Evolutionary conservation across 2,888 invertebrate genomes (phyloP), one percentile per base, ranked within the genome.

Genomic region (Scaptomyza parva): DNA sequence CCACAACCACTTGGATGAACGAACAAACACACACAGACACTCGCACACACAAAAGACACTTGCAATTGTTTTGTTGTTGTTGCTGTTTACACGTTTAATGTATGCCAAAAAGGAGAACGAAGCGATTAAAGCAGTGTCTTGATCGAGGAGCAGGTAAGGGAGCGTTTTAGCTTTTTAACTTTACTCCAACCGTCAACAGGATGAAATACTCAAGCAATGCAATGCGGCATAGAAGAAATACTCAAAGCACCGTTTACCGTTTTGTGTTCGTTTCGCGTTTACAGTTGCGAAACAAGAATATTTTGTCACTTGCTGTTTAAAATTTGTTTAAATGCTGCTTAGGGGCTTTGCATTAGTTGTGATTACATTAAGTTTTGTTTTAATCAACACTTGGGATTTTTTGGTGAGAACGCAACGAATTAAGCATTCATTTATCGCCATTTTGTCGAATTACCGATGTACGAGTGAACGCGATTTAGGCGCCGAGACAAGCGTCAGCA

Each of bases 401-500:
- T n/a, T 26, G n/a, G n/a, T n/a, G 26, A 2, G 24, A 26, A n/a
- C 18, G 40, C 26, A 18, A 18, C 26, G n/a, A 18, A 53, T 48
- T 48, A 40, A 37, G 41, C 54, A 58, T 44, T 58, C 17, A 37
- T 37, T 37, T 43, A 30, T 40, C 54, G 52, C 57, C 51, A 41
- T 48, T 61, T 60, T 43, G 58, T 48, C 64, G 74, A 67, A n/a
- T 50, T 54, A 20, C 70, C 57, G 50, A 54, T 63, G 22, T 41
- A 62, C 66, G 63, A 75, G 51, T 26, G 48, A 58, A 55, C 76
- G 62, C 73, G 64, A 75, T 52, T 58, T 64, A 53, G 53, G 61
- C 68, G 57, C 86, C 86, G 72, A 59, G 33, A 48, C 66, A 53
- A 75, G 80, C 88, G 88, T 62, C 88, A 76, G 62, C 77, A 82